Evolutionary conservation across 2,113 vertebrate genomes (phyloP), one percentile per base, ranked within the genome.

Genomic region (Hiodon tergisus): DNA sequence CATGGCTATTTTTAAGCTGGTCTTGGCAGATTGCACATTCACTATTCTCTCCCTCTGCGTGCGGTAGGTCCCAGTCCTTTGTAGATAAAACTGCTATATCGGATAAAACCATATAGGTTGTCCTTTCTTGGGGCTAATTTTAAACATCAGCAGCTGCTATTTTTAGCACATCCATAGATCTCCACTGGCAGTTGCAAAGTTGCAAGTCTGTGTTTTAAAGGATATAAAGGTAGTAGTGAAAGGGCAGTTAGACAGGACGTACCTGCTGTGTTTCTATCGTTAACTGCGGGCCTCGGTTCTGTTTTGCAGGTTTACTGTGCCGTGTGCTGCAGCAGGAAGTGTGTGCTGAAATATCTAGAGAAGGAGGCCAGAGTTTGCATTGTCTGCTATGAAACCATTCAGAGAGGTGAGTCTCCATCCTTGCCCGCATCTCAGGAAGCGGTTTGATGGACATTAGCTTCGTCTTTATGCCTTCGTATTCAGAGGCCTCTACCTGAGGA

Each of bases 281-380:
- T 75, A 53, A 67, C 72, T 11, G 16, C 14, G 10, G 1, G 57
- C 11, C 2, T 75, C 11, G 73, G n/a, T 69, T 51, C 78, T 80
- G 71, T 83, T 81, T 71, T 80, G 59, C 86, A 99, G 97, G 95
- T 98, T 3, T 99, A 95, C 86, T 99, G 97, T 81, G 90, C 92
- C 4, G 83, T 82, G 67, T 99, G 96, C 89, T 99, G 97, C 88
- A 97, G 91, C 86, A 90, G 90, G 71, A 98, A 93, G 83, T 95
- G 93, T 86, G 95, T 94, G 80, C 90, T 99, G 3, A 93, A 93
- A 5, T 99, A 97, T 81, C 79, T 98, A 88, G 96, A 97, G 60
- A 98, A 97, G 80, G 97, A 98, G 88, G 96, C 96, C 75, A 94
- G 96, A 76, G 95, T 99, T 58, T 99, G 97, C 78, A 86, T 92